Evolutionary conservation across 2,888 invertebrate genomes (phyloP).

Genomic region (Neoascia interrupta): DNA sequence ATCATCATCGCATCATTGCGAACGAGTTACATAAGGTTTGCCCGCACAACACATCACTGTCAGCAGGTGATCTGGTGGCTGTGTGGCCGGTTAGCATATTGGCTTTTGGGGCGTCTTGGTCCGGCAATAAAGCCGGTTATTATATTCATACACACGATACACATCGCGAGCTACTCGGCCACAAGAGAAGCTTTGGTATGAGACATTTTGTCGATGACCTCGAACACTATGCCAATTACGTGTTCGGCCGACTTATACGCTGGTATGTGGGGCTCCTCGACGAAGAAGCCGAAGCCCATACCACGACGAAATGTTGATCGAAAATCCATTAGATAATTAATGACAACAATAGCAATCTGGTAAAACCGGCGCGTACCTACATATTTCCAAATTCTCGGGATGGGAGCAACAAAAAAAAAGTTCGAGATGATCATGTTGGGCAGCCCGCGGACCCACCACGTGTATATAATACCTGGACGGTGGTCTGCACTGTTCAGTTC

Average conservation of each 20-base stretch:
- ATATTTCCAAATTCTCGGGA: conserved; percentile 58
- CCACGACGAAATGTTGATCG: conserved; percentile 37
- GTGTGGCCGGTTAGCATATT: too few relatives aligned
- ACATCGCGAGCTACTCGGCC: not conserved
- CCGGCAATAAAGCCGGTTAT: conserved; percentile 50
- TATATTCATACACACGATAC: not conserved
- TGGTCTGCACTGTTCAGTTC: conserved; percentile 73
- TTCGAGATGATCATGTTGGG: conserved; percentile 39
- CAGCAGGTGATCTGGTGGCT: conserved; percentile 45
- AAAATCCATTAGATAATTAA: conserved; percentile 67
- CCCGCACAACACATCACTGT: conserved; percentile 39
- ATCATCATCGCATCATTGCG: conserved; percentile 20
- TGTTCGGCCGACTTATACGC: conserved; percentile 2
- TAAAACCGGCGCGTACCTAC: conserved; percentile 57
- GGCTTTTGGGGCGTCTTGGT: not conserved
- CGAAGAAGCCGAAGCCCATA: conserved; percentile 18
- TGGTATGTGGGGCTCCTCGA: conserved; percentile 8
- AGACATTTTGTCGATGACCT: conserved; percentile 53
- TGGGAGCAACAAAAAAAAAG: conserved; percentile 8
- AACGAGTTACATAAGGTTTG: conserved; percentile 58
- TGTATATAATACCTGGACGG: conserved; percentile 60
- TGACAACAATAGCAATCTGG: conserved; percentile 61
- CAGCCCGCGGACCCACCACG: conserved; percentile 8
- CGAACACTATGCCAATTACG: conserved; percentile 64
- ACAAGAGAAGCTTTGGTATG: conserved; percentile 22